phyloP scores from a whole-genome alignment of 2,888 invertebrate species.

The Plagodis dolabraria region DNA sequence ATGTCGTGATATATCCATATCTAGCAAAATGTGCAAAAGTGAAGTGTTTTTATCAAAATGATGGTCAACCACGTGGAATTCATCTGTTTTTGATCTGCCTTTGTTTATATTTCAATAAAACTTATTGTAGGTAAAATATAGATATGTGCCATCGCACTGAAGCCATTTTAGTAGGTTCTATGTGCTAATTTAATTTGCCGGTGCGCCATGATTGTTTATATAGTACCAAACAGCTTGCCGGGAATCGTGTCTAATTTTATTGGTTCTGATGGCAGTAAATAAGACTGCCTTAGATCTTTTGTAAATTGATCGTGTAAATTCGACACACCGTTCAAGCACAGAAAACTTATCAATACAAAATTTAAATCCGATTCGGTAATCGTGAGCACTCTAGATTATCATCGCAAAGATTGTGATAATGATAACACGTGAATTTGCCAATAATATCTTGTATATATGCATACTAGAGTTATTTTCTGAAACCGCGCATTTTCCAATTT shows the following conservation, averaged over 20 bases:
- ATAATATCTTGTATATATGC: no score
- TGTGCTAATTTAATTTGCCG: constrained; percentile 57
- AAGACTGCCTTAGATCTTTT: not conserved
- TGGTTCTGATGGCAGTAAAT: not conserved
- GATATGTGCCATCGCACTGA: constrained; percentile 29
- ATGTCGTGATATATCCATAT: not conserved
- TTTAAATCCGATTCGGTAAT: not conserved
- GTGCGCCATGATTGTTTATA: constrained; percentile 47
- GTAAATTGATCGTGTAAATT: not conserved
- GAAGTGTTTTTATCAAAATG: constrained; percentile 4
- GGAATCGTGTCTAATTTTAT: constrained; percentile 21
- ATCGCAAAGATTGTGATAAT: not conserved
- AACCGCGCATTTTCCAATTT: not conserved
- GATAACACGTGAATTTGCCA: not conserved
- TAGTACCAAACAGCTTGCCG: constrained; percentile 37
- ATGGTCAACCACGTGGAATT: constrained; percentile 25
- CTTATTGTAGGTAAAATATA: constrained; percentile 32
- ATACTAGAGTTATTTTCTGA: no score
- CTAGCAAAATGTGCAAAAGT: constrained; percentile 2
- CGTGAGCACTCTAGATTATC: not conserved
- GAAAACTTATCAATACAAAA: not conserved
- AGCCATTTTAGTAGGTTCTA: constrained; percentile 42
- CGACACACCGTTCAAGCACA: not conserved
- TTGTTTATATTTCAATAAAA: constrained; percentile 44
- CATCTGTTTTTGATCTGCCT: constrained; percentile 48